phyloP scores from a whole-genome alignment of 53 echinoderm and acorn worm genomes.

The Temnopleurus reevesii region DNA sequence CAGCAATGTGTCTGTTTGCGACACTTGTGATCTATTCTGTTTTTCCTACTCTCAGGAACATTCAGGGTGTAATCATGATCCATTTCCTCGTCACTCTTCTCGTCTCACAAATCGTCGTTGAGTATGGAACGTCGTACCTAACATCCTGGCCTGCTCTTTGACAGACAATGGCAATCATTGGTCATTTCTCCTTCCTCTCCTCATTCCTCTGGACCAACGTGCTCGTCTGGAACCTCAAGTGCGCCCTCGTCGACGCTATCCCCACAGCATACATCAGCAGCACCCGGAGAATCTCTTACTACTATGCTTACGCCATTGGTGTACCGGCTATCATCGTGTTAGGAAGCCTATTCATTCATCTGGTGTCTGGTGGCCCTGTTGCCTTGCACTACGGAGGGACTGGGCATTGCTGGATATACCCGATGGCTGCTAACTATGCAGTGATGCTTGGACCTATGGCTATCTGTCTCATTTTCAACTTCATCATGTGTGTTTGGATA shows the following conservation, averaged over 20 bases:
- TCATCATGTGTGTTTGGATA: constrained; percentile 13
- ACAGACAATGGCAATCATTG: not conserved
- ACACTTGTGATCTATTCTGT: constrained; percentile 45
- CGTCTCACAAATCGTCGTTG: constrained; percentile 10
- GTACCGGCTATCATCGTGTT: not conserved
- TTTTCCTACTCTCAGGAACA: constrained; percentile 42
- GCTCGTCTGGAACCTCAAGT: constrained; percentile 57
- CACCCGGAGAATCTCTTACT: not conserved
- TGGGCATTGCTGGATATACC: constrained; percentile 43
- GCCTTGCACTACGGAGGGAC: constrained; percentile 30
- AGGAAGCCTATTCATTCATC: not conserved
- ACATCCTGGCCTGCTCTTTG: constrained; percentile 48
- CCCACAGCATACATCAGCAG: not conserved
- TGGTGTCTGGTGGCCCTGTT: not conserved
- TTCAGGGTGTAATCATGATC: constrained; percentile 57
- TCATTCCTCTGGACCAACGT: constrained; percentile 59
- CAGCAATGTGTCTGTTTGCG: constrained; percentile 42
- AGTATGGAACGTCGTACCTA: constrained; percentile 52
- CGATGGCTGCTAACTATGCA: not conserved
- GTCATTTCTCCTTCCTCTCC: constrained; percentile 54
- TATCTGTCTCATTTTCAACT: not conserved
- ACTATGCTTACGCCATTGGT: not conserved
- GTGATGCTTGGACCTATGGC: constrained; percentile 43
- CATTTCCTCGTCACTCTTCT: constrained; percentile 35
- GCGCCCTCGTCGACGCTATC: constrained; percentile 23